Evolutionary conservation across 2,113 vertebrate species (phyloP).

Genomic region (Fregata magnificens): DNA sequence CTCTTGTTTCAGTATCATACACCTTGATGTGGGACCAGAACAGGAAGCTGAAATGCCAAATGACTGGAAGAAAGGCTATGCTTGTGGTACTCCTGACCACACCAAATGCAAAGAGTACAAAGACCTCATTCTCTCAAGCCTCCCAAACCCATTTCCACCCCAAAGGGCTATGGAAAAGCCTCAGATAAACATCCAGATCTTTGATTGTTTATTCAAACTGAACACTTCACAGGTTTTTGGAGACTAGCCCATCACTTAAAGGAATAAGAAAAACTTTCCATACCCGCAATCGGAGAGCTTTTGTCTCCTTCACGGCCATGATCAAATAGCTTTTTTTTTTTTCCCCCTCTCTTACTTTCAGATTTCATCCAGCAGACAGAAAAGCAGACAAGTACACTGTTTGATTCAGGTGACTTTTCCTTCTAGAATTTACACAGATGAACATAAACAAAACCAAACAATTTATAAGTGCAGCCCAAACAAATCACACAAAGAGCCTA

Average conservation of each 20-base stretch:
- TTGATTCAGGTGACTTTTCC: neutral
- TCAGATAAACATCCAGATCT: constrained; percentile 58
- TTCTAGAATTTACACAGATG: constrained; percentile 32
- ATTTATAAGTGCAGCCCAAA: neutral
- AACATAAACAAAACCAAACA: neutral
- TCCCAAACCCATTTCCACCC: constrained; percentile 32
- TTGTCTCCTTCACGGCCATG: neutral
- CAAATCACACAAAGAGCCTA: neutral
- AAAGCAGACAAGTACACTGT: neutral
- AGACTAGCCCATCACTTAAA: constrained; percentile 38
- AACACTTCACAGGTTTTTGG: constrained; percentile 59
- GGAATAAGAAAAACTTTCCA: constrained; percentile 17
- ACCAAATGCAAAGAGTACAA: constrained; percentile 42
- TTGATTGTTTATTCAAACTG: constrained; percentile 50
- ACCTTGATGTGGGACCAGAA: neutral
- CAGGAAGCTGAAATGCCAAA: constrained; percentile 22
- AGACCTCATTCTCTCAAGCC: constrained; percentile 17
- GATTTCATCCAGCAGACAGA: neutral
- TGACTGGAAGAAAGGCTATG: neutral
- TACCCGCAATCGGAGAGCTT: neutral
- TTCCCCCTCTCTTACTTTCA: neutral
- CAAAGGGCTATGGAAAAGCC: neutral
- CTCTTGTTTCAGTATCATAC: neutral
- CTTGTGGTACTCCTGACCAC: constrained; percentile 17
- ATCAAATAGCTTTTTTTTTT: neutral